Evolutionary conservation across 2,797 vertebrate species (phyloP).

Genomic region (Mustela erminea): DNA sequence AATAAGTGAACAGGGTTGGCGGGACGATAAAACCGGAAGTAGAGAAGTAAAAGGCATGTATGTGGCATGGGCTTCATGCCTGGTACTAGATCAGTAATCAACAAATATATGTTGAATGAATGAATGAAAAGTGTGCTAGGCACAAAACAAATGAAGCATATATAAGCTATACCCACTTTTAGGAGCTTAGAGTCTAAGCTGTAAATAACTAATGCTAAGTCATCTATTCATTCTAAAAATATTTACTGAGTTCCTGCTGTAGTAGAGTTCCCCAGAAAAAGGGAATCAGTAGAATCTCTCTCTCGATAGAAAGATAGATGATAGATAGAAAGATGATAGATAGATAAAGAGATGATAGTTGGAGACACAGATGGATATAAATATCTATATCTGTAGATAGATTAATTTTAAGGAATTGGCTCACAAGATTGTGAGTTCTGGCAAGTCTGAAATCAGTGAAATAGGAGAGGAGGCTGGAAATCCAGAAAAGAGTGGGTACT

Average conservation of each 20-base stretch:
- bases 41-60: not conserved
- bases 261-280: not conserved
- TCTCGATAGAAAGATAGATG: too few relatives aligned
- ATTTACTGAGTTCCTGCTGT: not conserved
- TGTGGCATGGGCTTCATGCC: not conserved
- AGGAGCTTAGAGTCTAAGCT: not conserved
- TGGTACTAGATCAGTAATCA: not conserved
- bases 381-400: not conserved
- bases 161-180: not conserved
- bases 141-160: not conserved
- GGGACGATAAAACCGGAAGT: not conserved
- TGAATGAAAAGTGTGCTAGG: not conserved
- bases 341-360: not conserved
- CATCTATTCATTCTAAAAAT: not conserved
- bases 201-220: not conserved
- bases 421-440: not conserved
- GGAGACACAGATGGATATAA: not conserved
- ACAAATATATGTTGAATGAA: not conserved
- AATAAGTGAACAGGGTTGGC: not conserved
- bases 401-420: slow-evolving; percentile 2
- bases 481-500: not conserved
- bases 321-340: too few relatives aligned
- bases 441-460: not conserved
- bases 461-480: not conserved
- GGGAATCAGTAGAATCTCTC: not conserved